Percentiles rank a stretch among this genome's conserved stretches.
phyloP scores from a whole-genome alignment of 2,113 vertebrate species.

The human region DNA sequence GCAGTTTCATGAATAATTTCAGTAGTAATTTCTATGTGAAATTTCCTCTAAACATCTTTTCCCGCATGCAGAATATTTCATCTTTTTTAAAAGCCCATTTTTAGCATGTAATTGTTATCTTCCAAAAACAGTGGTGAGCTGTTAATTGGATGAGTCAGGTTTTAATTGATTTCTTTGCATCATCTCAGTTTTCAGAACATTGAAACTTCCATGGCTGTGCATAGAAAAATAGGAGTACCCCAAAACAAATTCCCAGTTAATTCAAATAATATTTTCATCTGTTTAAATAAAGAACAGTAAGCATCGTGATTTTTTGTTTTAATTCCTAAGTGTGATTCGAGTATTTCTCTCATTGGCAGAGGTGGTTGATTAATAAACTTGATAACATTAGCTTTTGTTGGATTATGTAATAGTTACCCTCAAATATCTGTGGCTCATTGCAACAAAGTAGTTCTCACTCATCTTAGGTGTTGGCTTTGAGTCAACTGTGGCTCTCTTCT shows the following conservation, averaged over 20 bases:
- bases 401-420: neutral
- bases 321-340: neutral
- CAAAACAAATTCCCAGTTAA: neutral
- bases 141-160: neutral
- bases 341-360: neutral
- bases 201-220: neutral
- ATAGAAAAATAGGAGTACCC: neutral
- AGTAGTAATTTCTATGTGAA: neutral
- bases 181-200: conserved; percentile 24
- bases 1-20: neutral
- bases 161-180: conserved; percentile 36
- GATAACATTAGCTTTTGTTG: neutral
- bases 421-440: neutral
- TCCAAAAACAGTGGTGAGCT: neutral
- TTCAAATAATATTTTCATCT: neutral
- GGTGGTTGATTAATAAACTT: neutral
- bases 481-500: neutral
- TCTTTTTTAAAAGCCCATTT: neutral
- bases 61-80: neutral
- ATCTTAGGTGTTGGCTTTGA: neutral
- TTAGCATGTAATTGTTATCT: neutral
- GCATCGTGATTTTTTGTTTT: neutral
- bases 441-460: no score
- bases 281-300: neutral
- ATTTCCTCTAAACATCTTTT: neutral